Base-by-base conservation (phyloP, 2,113 vertebrate species). In the Lagenorhynchus albirostris region DNA sequence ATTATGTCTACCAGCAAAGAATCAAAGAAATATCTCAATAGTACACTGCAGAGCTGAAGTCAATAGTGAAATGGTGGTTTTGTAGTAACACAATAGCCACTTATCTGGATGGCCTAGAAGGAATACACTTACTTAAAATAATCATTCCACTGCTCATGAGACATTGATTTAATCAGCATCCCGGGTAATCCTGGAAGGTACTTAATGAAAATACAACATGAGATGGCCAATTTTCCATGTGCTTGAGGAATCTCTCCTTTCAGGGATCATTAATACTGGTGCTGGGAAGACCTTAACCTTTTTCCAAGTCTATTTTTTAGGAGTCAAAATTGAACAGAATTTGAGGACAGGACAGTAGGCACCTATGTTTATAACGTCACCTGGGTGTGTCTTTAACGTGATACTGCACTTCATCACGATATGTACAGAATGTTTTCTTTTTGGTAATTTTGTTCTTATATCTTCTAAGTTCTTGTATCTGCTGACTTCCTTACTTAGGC, bases 111-210 rank as follows among this genome's bases (percentile, higher is more conserved):
- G 47, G 94, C 95, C 92, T 71, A 62, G 84, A 94, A 96, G 96
- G 96, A 96, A 96, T 95, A 97, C 33, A 83, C 87, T 97, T 94
- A 95, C 98, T 90, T 89, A 96, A 97, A 97, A 95, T 97, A 91
- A 93, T 92, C 63, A 87, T 67, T 65, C 21, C 36, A 13, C 50
- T 26, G 74, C 92, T 95, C 62, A 62, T 41, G 94, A 92, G 92
- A 89, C 77, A 20, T 26, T 50, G 92, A 94, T 95, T 89, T 76
- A 84, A 83, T 96, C 94, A 73, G 55, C 15, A 21, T n/a, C 55
- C 44, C 14, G 70, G 73, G 85, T 73, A 95, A 33, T 68, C 86
- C 92, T 95, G 96, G 79, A 89, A 90, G 12, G 79, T 68, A 5
- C 55, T 70, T 80, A 55, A 62, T 70, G 84, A 81, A 94, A 85